Evolutionary conservation across 2,113 vertebrate species (phyloP), one percentile per base, ranked within the genome.

Genomic region (Eidolon helvum): DNA sequence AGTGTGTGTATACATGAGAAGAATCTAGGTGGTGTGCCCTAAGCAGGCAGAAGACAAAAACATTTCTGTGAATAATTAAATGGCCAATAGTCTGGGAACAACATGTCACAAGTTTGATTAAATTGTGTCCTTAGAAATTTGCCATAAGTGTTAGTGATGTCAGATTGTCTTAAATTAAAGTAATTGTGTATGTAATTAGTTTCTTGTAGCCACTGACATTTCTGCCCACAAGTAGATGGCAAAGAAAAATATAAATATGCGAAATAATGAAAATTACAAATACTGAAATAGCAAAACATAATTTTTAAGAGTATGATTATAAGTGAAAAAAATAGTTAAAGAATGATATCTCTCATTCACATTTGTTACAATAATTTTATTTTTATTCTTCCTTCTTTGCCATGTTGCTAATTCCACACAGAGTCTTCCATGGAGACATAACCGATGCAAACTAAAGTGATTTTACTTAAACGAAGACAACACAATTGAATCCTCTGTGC

Each of bases 391-490:
- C 80, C 33, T 87, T 88, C 86, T 35, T 86, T 63, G 63, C 24
- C 65, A 85, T 75, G 57, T 86, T 95, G 82, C 77, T 88, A 86
- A 96, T 88, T 71, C 38, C 45, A 78, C 26, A 4, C 28, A 28
- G 30, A 83, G 43, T 43, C 78, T 63, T 87, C 57, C 53, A 68
- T 71, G 82, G 95, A 96, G 57, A 93, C 48, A 59, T 28, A 91
- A 88, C 28, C 4, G 22, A 86, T 33, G 80, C 65, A 96, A 90
- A 59, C 71, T 72, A 87, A 96, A 92, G 80, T 94, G 92, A 92
- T 97, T 96, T 93, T 82, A 66, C 21, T 57, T 91, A 53, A 91
- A 74, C 48, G 55, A 87, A 78, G 79, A 90, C 10, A 80, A 55
- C 43, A 91, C 35, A 66, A 15, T 10, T n/a, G 55, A 74, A 21